phyloP scores from a whole-genome alignment of 2,113 vertebrate genomes.

The Trinectes maculatus region DNA sequence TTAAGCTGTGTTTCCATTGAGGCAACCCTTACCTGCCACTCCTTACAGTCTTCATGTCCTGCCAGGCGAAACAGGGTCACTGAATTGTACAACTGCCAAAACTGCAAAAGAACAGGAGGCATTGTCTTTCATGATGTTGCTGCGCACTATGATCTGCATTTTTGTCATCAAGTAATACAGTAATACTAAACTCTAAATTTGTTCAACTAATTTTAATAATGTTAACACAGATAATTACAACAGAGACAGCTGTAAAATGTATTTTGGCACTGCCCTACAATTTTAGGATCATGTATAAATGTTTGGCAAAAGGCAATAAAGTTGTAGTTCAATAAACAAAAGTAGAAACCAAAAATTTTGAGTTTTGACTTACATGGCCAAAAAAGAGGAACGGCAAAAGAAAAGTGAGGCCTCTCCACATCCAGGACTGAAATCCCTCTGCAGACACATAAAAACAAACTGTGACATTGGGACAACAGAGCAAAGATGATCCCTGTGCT shows the following conservation, averaged over 20 bases:
- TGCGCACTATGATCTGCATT: background rate
- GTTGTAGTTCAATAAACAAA: background rate
- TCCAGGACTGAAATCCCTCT: slow-evolving; percentile 99
- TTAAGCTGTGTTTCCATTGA: background rate
- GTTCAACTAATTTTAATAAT: background rate
- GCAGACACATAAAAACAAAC: slow-evolving; percentile 44
- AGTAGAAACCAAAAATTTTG: background rate
- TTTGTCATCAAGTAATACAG: background rate
- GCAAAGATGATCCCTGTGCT: background rate
- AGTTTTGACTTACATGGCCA: slow-evolving; percentile 91
- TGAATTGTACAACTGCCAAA: slow-evolving; percentile 98
- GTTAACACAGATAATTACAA: background rate
- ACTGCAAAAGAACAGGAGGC: slow-evolving; percentile 78
- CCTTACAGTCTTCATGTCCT: slow-evolving; percentile 90
- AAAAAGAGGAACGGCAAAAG: slow-evolving; percentile 97
- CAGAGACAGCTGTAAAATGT: too few species aligned
- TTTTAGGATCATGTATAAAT: slow-evolving; percentile 4
- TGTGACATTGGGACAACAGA: background rate
- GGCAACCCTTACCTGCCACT: slow-evolving; percentile 90
- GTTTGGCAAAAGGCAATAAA: background rate
- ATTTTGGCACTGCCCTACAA: too few species aligned
- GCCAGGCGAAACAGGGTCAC: slow-evolving; percentile 91
- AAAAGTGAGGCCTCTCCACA: slow-evolving; percentile 98
- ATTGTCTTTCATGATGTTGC: slow-evolving; percentile 14
- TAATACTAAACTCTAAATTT: background rate